Evolutionary conservation across 2,797 vertebrate species (phyloP), one percentile per base, ranked within the genome.

Genomic region (Myripristis murdjan): DNA sequence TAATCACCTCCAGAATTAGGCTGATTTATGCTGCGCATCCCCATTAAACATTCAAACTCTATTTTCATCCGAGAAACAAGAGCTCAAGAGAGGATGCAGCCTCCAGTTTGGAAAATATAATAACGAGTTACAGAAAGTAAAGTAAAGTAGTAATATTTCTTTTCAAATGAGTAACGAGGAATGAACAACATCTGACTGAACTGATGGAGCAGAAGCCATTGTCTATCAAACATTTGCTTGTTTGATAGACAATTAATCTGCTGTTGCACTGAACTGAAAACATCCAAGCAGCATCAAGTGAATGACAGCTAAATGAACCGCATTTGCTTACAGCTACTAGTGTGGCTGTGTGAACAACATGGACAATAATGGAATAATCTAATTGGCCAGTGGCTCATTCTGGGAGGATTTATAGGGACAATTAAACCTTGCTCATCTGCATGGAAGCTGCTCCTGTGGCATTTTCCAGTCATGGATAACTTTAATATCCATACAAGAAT

Each of bases 231-330:
- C n/a, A n/a, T 35, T 35, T 2, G 33, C 8, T 35, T 10, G 33
- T n/a, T n/a, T n/a, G n/a, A n/a, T n/a, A n/a, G n/a, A n/a, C n/a
- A 31, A 2, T 31, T 31, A 68, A 79, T 78, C 48, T 69, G 0
- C 46, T 61, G 63, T 48, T 69, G 49, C n/a, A 22, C 46, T 26
- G 62, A 67, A 41, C 22, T 48, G 41, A 47, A 52, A 12, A 41
- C 37, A 10, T 23, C 58, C n/a, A 22, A 48, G 16, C 20, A 28
- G n/a, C 37, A 33, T 53, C 5, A 10, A 20, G 70, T 70, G 8
- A 53, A 3, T 44, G 39, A 37, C 7, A n/a, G n/a, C n/a, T n/a
- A n/a, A n/a, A n/a, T n/a, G n/a, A n/a, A n/a, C 31, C 31, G 7
- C 31, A 31, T 31, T 31, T 35, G 33, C 16, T 55, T 54, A 26